Percentiles rank a stretch among this genome's conserved stretches.
These are phyloP conservation scores for Nesogale talazaci DNA, from an alignment of 2,113 vertebrate genomes.

Conservation along the genomic window DNA sequence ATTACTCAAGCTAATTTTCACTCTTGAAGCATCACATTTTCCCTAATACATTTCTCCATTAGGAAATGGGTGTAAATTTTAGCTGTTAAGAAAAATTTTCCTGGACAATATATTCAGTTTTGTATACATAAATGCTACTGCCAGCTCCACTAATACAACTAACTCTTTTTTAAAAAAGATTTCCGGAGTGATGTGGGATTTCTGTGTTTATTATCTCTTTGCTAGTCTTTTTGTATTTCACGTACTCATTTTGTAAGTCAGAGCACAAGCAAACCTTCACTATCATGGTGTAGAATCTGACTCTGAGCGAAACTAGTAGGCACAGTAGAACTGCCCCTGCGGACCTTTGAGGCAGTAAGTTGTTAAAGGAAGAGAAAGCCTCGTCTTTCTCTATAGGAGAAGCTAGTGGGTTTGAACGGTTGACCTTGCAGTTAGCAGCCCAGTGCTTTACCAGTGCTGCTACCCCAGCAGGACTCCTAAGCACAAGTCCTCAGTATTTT, in stretches of 20 bases:
- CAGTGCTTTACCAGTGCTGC: too few relatives aligned
- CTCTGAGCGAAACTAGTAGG: too few relatives aligned
- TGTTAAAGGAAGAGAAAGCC: too few relatives aligned
- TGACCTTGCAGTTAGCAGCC: too few relatives aligned
- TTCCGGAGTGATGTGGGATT: neutral
- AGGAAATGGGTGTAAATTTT: constrained; percentile 22
- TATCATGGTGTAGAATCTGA: too few relatives aligned
- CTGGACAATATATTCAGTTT: neutral
- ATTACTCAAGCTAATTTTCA: constrained; percentile 40
- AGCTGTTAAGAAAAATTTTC: constrained; percentile 27
- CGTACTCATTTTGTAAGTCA: constrained; percentile 9
- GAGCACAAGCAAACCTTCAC: neutral
- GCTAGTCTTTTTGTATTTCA: neutral
- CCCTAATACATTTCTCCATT: constrained; percentile 15
- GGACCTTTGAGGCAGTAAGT: too few relatives aligned
- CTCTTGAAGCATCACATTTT: constrained; percentile 44
- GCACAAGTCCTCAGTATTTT: too few relatives aligned
- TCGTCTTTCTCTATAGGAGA: too few relatives aligned
- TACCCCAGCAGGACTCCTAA: too few relatives aligned
- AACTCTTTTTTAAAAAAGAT: neutral
- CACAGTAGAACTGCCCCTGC: too few relatives aligned
- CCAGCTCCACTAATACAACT: neutral
- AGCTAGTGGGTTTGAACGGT: too few relatives aligned
- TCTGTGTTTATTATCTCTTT: neutral
- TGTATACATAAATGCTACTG: neutral